Base-by-base conservation (phyloP, 2,888 invertebrate species). In the Ephialtes manifestator region DNA sequence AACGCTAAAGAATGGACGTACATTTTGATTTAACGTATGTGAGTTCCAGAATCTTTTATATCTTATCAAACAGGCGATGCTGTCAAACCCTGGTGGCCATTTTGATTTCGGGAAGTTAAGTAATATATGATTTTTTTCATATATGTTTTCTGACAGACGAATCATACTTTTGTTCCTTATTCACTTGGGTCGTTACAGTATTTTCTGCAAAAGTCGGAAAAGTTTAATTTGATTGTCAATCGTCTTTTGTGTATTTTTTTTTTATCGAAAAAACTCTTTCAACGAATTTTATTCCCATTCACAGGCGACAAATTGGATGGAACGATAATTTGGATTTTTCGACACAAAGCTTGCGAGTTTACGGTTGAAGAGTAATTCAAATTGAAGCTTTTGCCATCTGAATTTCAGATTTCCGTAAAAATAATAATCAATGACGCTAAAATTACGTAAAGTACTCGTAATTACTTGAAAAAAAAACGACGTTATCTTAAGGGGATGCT, bases 241-340 rank as follows among this genome's bases (percentile, higher is more conserved):
- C 15, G 48, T n/a, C 0, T 18, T 51, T 51, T 51, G 4, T 51
- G 4, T 18, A 18, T n/a, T 13, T 51, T 51, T n/a, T 51, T 51
- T 18, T 18, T 8, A 51, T 18, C 51, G 18, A 51, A 51, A n/a
- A 51, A 51, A 18, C 4, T 24, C 13, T 31, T 60, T 31, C 31
- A 15, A 4, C 11, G 15, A n/a, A 18, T 31, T 60, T 15, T 31
- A 3, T n/a, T 1, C 1, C n/a, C 35, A n/a, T n/a, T 63, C 7
- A 3, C n/a, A 15, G 2, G 2, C n/a, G 35, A 63, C 35, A 63
- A 63, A 63, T 63, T 4, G 18, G 8, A 15, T n/a, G 31, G 8
- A 5, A n/a, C n/a, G 5, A n/a, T n/a, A n/a, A 63, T 31, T 63
- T 35, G n/a, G n/a, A 63, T 63, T 5, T 63, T 63, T 35, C 60